These are phyloP conservation scores for Sorex fumeus DNA, from an alignment of 2,113 vertebrate species.

Conservation along the genomic window DNA sequence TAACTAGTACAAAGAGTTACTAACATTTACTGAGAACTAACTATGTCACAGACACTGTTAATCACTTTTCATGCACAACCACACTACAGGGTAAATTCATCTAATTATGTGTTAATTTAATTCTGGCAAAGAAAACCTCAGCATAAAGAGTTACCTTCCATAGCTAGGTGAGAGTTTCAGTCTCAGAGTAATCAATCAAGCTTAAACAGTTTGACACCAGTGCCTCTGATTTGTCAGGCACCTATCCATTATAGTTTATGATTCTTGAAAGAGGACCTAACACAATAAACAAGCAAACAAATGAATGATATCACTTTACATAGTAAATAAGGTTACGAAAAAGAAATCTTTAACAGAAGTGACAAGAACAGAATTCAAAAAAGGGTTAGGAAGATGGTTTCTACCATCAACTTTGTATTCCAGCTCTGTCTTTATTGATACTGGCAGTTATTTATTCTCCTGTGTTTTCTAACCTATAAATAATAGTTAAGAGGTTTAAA, in stretches of 20 bases:
- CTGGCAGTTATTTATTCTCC: background rate
- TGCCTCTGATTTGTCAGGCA: background rate
- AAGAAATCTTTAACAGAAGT: background rate
- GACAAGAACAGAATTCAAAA: background rate
- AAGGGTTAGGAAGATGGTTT: background rate
- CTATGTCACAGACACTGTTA: background rate
- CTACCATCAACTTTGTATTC: background rate
- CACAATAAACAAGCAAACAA: conserved; percentile 3
- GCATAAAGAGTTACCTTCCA: background rate
- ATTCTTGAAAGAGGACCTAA: conserved; percentile 34
- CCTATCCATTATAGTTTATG: too few species aligned
- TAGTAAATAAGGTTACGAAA: background rate
- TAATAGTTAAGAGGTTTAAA: background rate
- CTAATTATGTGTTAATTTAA: conserved; percentile 34
- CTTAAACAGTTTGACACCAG: conserved; percentile 1
- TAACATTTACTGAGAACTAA: conserved; percentile 17
- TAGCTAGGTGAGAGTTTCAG: background rate
- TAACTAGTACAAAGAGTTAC: background rate
- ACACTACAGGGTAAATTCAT: background rate
- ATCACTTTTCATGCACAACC: background rate
- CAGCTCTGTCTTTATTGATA: background rate
- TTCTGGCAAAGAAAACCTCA: conserved; percentile 21
- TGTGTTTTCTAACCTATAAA: conserved; percentile 22
- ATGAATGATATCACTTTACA: background rate
- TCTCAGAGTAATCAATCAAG: conserved; percentile 1